These are phyloP conservation scores for Hydrocynus forskahlii DNA, from an alignment of 2,797 vertebrate genomes.

Conservation along the genomic window DNA sequence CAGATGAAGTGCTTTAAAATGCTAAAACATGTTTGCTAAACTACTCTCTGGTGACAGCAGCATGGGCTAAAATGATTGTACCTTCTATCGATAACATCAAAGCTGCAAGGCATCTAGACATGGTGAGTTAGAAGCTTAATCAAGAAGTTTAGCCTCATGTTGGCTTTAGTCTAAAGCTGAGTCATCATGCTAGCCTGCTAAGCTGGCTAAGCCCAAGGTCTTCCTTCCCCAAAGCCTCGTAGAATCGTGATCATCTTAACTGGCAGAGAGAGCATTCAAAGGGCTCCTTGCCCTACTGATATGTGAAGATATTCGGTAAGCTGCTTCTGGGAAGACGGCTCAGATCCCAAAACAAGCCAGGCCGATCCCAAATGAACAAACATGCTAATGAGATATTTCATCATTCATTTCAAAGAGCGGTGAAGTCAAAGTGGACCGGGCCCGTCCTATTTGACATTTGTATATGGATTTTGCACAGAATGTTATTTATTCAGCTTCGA, in stretches of 20 bases:
- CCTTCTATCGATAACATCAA: conserved; percentile 6
- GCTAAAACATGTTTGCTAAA: background rate
- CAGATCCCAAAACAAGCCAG: conserved; percentile 18
- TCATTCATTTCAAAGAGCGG: conserved; percentile 17
- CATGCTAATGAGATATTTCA: conserved; percentile 6
- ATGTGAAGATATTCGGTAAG: conserved; percentile 28
- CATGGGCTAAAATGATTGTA: conserved; percentile 58
- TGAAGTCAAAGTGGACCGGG: conserved; percentile 10
- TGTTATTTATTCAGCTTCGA: conserved; percentile 33
- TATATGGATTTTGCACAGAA: conserved; percentile 23
- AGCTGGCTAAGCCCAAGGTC: conserved; percentile 51
- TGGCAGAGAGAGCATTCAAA: background rate
- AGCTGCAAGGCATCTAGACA: conserved; percentile 57
- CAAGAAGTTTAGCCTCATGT: conserved; percentile 71
- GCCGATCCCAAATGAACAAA: conserved; percentile 17
- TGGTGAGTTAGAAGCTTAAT: conserved; percentile 65
- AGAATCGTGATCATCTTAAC: conserved; percentile 23
- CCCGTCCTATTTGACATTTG: conserved; percentile 27
- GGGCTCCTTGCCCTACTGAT: background rate
- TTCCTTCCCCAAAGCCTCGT: conserved; percentile 36
- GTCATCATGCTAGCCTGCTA: conserved; percentile 68
- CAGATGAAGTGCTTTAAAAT: background rate
- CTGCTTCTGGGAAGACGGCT: conserved; percentile 22
- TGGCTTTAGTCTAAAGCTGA: conserved; percentile 19
- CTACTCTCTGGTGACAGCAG: background rate